Percentiles rank a stretch among this genome's conserved stretches.
phyloP scores from a whole-genome alignment of 2,113 vertebrate species.

The Rhinoptilus africanus region DNA sequence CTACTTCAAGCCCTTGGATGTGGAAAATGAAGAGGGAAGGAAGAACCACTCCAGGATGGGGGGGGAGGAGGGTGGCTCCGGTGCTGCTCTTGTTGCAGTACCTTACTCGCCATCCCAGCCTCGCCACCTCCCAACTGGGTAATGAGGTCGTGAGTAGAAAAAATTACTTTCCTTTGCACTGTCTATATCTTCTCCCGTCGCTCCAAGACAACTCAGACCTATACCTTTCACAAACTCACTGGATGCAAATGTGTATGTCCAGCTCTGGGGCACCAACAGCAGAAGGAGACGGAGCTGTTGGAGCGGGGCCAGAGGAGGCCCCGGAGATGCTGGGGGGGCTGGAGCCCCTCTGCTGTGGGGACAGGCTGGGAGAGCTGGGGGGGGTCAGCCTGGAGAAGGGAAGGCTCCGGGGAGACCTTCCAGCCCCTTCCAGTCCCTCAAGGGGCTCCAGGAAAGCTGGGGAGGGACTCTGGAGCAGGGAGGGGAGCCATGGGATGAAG shows the following conservation, averaged over 20 bases:
- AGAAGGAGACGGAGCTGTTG: neutral
- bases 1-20: neutral
- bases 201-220: neutral
- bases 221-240: neutral
- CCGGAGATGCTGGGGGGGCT: neutral
- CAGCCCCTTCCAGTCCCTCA: too few species aligned
- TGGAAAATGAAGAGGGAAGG: neutral
- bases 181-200: neutral
- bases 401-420: neutral
- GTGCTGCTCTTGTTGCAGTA: neutral
- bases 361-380: neutral
- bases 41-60: neutral
- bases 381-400: neutral
- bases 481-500: too few species aligned
- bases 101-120: neutral
- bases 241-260: neutral
- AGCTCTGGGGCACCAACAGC: neutral
- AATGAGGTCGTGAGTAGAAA: neutral
- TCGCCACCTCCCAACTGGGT: neutral
- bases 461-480: too few species aligned
- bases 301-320: neutral
- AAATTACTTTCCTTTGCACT: neutral
- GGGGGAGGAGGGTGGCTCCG: neutral
- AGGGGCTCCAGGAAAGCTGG: too few species aligned
- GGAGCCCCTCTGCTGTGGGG: neutral